Percentiles rank a stretch among this genome's conserved stretches.
Conservation (phyloP, 2,113 vertebrate species). For the Gnathonemus echidnorhynchus region DNA sequence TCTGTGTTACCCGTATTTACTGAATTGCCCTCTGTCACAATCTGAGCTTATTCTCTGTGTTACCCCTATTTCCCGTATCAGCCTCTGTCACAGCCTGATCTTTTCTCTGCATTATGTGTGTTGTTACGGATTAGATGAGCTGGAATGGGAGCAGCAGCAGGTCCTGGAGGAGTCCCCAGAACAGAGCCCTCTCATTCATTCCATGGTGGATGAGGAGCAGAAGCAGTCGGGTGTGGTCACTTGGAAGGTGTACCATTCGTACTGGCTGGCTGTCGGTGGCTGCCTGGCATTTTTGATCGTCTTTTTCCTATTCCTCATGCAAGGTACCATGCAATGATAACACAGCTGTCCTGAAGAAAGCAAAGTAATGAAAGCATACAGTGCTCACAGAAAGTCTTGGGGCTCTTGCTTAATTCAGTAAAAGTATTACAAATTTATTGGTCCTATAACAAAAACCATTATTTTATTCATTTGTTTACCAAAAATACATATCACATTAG, state of each 20-base stretch:
- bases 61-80: not conserved
- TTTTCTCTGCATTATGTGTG: not conserved
- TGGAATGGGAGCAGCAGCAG: conserved; percentile 24
- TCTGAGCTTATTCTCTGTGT: not conserved
- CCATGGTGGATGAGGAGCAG: conserved; percentile 64
- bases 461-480: not conserved
- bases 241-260: conserved; percentile 77
- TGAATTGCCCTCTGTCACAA: too few relatives aligned
- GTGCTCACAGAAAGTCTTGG: not conserved
- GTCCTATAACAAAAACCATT: not conserved
- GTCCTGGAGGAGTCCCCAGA: conserved; percentile 33
- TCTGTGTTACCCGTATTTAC: not conserved
- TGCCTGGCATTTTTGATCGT: conserved; percentile 66
- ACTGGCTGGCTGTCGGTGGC: conserved; percentile 75
- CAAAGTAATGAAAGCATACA: not conserved
- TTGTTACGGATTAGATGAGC: conserved; percentile 26
- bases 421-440: not conserved
- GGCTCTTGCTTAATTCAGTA: not conserved
- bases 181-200: conserved; percentile 29
- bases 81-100: not conserved
- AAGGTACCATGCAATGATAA: conserved; percentile 64
- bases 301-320: conserved; percentile 80
- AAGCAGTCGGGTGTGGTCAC: conserved; percentile 80
- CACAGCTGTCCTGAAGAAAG: not conserved
- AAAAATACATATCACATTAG: not conserved